Percentiles rank a stretch among this genome's conserved stretches.
phyloP scores from a whole-genome alignment of 2,888 invertebrate genomes.

The Cephus runcator region DNA sequence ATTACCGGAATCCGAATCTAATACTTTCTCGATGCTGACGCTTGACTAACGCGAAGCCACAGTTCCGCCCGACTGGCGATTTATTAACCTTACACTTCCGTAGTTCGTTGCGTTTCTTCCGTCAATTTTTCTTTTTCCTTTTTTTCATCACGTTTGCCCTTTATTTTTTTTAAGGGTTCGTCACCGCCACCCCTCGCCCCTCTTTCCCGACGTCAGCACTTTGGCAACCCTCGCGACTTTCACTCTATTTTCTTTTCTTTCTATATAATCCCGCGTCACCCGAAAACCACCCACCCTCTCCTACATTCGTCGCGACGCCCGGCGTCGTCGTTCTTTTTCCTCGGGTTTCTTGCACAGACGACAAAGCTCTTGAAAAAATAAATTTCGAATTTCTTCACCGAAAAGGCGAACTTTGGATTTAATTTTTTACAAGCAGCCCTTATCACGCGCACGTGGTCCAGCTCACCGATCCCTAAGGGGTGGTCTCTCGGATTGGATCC shows the following conservation, averaged over 20 bases:
- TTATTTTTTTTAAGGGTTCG: neutral
- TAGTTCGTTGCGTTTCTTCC: neutral
- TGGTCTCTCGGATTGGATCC: neutral
- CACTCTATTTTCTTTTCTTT: neutral
- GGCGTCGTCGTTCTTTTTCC: neutral
- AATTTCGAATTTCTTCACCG: neutral
- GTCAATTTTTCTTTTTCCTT: neutral
- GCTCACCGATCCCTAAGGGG: neutral
- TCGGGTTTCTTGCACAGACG: neutral
- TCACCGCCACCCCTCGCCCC: neutral
- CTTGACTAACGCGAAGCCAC: slow-evolving; percentile 1
- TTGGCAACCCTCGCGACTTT: neutral
- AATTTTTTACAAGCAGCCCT: neutral
- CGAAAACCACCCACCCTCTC: neutral
- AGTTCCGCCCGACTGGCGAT: neutral
- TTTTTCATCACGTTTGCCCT: neutral
- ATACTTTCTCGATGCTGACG: slow-evolving; percentile 24
- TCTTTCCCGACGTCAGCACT: neutral
- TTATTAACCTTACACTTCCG: slow-evolving; percentile 3
- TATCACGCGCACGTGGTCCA: neutral
- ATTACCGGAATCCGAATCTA: slow-evolving; percentile 30
- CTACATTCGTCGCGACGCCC: neutral
- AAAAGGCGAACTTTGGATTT: neutral
- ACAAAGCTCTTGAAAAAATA: too few species aligned
- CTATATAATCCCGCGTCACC: neutral